Conservation (phyloP, 2,888 invertebrate species). For the Cynaeus angustus region DNA sequence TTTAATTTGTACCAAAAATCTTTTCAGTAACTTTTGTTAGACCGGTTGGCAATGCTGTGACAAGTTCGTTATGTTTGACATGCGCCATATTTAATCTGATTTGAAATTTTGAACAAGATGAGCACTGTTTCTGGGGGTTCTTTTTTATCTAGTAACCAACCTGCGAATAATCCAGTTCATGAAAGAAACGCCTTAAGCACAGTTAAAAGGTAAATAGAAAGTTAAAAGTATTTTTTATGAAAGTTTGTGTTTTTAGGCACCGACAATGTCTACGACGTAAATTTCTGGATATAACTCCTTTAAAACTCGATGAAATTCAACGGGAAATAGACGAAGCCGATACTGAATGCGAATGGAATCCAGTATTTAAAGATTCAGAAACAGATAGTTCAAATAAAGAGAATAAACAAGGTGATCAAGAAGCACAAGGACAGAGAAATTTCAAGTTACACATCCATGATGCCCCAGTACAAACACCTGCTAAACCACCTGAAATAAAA, state of each 20-base stretch:
- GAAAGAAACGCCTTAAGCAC: slow-evolving; percentile 14
- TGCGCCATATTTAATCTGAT: not conserved
- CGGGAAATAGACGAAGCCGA: slow-evolving; percentile 31
- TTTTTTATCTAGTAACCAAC: not conserved
- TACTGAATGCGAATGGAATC: not conserved
- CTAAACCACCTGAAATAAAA: slow-evolving; percentile 34
- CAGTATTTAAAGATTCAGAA: not conserved
- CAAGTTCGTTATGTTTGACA: too few species aligned
- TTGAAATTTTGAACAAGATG: slow-evolving; percentile 14
- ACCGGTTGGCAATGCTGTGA: too few species aligned
- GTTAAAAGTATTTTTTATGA: too few species aligned
- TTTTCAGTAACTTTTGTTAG: too few species aligned
- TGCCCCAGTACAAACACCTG: slow-evolving; percentile 41
- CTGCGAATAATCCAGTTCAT: not conserved
- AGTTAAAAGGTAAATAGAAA: slow-evolving; percentile 32
- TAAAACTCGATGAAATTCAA: slow-evolving; percentile 31
- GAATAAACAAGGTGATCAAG: not conserved
- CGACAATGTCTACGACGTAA: slow-evolving; percentile 29
- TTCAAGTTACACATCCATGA: too few species aligned
- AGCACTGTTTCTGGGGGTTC: slow-evolving; percentile 14
- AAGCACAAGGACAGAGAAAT: too few species aligned
- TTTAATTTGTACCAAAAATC: too few species aligned
- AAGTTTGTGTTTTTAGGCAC: not conserved
- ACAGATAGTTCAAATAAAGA: slow-evolving; percentile 1
- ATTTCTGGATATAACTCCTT: slow-evolving; percentile 20